Conservation (phyloP, 2,113 vertebrate species). For the Cichladusa arquata region DNA sequence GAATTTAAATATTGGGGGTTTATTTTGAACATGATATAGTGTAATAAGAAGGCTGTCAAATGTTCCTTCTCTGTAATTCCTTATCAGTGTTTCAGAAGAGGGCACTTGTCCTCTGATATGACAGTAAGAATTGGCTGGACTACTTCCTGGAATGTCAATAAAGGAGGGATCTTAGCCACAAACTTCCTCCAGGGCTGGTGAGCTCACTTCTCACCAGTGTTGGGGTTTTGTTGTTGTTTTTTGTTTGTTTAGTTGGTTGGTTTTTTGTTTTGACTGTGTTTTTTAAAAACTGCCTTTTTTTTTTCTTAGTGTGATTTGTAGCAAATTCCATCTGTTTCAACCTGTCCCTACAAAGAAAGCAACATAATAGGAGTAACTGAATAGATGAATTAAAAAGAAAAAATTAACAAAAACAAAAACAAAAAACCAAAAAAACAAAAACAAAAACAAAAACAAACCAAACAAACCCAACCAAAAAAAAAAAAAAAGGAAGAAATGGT, state of each 20-base stretch:
- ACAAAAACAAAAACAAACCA: too few species aligned
- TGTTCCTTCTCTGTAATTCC: not conserved
- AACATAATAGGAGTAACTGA: not conserved
- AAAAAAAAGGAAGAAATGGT: not conserved
- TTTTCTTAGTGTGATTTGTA: not conserved
- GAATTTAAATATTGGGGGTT: constrained; percentile 13
- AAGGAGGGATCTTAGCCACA: not conserved
- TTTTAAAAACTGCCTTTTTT: not conserved
- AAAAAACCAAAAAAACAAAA: too few species aligned
- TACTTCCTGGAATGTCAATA: not conserved
- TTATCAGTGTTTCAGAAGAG: not conserved
- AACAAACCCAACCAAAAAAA: not conserved
- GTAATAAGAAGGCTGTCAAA: not conserved
- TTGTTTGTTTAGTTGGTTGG: not conserved
- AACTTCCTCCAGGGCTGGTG: not conserved
- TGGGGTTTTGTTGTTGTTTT: not conserved
- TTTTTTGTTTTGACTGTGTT: not conserved
- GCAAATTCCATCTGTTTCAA: not conserved
- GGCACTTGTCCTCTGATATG: not conserved
- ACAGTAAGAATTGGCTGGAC: not conserved
- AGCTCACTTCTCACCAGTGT: not conserved
- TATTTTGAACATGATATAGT: not conserved
- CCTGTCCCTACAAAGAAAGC: not conserved
- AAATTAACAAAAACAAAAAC: not conserved
- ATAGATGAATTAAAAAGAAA: not conserved